Evolutionary conservation across 2,888 invertebrate genomes (phyloP), one percentile per base, ranked within the genome.

Genomic region (Orthonychiurus folsomi): DNA sequence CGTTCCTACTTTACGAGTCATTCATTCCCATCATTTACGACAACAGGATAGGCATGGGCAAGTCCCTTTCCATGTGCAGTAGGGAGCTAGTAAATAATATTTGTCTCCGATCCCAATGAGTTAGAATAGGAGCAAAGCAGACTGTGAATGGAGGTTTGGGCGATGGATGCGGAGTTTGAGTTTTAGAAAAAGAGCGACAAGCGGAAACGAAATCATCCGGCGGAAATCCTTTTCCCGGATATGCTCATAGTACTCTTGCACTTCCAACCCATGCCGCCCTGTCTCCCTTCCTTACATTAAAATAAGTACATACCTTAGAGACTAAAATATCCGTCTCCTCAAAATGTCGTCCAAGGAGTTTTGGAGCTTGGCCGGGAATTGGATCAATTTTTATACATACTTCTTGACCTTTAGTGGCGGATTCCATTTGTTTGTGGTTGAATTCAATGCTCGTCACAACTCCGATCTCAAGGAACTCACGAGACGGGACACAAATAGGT

Each of bases 311-410:
- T 77, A 90, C 90, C 87, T 90, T 95, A 82, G 96, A 96, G 76
- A 95, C 85, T 70, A 99, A 84, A 77, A 92, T 82, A 79, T 99
- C 99, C 50, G 88, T 93, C 75, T 93, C 89, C 76, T 96, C 96
- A 80, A 99, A 99, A 80, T 99, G 99, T 63, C 99, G 83, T 15
- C 99, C 99, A 78, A 87, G 94, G 88, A 99, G 89, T 81, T 97
- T 97, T 56, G 99, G 99, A 56, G 97, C 87, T 78, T 99, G 96
- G n/a, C 97, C 97, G 20, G 94, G 91, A 57, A 92, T 86, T 27
- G 94, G 89, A 74, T 97, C 96, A 72, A 99, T 97, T 82, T 96
- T 97, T 75, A 95, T 85, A 80, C 94, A 94, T 50, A 95, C 91
- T 79, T 93, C 93, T 79, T 89, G 88, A 0, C 99, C 99, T 78